These are phyloP conservation scores for Pedionomus torquatus DNA, from an alignment of 2,113 vertebrate species.

Conservation along the genomic window DNA sequence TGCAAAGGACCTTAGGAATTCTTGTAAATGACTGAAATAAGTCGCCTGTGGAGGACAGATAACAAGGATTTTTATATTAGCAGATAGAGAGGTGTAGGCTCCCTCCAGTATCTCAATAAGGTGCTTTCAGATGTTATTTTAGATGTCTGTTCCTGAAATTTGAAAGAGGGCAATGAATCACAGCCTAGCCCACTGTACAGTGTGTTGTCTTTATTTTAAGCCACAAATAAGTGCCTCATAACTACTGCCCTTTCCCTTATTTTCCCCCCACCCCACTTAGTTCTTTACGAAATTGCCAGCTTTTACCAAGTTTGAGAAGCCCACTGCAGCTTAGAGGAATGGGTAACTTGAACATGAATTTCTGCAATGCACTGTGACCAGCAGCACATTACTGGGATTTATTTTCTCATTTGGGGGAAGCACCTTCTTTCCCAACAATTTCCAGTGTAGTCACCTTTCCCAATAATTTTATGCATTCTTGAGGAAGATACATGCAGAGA, in stretches of 20 bases:
- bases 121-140: not conserved
- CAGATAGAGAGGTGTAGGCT: not conserved
- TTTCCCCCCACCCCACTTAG: rapidly evolving
- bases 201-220: not conserved
- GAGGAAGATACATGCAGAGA: not conserved
- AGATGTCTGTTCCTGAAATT: not conserved
- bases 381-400: not conserved
- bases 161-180: not conserved
- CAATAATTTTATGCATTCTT: not conserved
- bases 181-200: not conserved
- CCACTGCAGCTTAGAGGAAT: not conserved
- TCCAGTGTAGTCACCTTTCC: not conserved
- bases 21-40: not conserved
- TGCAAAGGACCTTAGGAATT: not conserved
- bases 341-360: not conserved
- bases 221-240: not conserved
- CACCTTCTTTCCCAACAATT: not conserved
- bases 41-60: not conserved
- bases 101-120: not conserved
- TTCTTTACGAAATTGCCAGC: not conserved
- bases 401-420: not conserved
- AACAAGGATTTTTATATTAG: not conserved
- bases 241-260: not conserved
- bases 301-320: not conserved
- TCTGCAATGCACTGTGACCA: not conserved